Base-by-base conservation (phyloP, 2,888 invertebrate species). In the Clanis bilineata region DNA sequence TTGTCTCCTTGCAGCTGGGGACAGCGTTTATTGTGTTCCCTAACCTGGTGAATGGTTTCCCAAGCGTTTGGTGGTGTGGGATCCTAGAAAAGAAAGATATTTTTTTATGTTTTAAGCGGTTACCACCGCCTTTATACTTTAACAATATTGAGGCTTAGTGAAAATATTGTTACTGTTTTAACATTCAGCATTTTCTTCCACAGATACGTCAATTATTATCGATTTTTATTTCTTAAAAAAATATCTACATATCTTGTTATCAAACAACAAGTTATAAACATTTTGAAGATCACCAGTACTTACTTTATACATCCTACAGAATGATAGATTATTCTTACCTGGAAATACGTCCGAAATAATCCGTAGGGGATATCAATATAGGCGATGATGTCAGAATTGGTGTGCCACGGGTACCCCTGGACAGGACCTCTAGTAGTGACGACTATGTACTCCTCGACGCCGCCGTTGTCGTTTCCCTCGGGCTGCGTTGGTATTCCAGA, bases 341-440 rank as follows among this genome's bases (percentile, higher is more conserved):
- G 73, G 68, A 87, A 85, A 10, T 67, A 70, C 15, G 63, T 60
- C 3, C 56, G 61, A 58, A 81, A 76, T 41, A 65, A 63, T 62
- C 86, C 89, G 54, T 89, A 89, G 0, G 86, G 86, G 66, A 89
- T 83, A 63, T 88, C 88, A 47, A 82, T 76, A 59, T 72, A 87
- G 43, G 77, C 71, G 4, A 76, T 61, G 45, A 86, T 83, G 1
- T 74, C 69, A 5, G 55, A 18, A 2, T 71, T 71, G 0, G 69
- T 63, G 4, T 62, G 61, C 72, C 79, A 76, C 22, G 57, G 38
- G 22, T 65, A 64, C 12, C 86, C 88, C 57, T 65, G 72, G 1
- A 88, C 81, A 1, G 44, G 59, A 3, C 88, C 88, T 32, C 73
- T 64, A 4, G 74, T 70, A n/a, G 88, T 88, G 36, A 62, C 32